Conservation (phyloP, 2,797 vertebrate species). For the Cryptoblepharus egeriae region DNA sequence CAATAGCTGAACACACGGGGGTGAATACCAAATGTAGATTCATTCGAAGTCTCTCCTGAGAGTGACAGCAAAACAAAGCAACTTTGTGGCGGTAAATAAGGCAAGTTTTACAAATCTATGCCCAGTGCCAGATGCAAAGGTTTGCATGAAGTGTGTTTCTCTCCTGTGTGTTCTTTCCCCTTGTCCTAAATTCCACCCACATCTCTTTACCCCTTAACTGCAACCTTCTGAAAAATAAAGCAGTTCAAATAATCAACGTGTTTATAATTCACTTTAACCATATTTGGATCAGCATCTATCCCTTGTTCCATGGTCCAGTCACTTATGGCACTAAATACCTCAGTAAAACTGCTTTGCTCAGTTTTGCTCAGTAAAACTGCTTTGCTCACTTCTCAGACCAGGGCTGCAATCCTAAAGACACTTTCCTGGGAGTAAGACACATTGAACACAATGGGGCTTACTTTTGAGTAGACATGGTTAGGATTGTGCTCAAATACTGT, state of each 20-base stretch:
- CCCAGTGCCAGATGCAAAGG: neutral
- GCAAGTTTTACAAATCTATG: neutral
- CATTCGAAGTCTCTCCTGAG: neutral
- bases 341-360: neutral
- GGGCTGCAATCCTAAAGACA: too few relatives aligned
- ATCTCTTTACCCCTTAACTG: neutral
- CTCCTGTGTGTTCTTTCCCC: constrained; percentile 1
- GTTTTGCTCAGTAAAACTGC: neutral
- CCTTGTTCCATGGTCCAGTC: neutral
- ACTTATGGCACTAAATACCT: neutral
- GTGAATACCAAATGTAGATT: neutral
- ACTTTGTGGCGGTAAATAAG: neutral
- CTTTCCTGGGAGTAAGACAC: too few relatives aligned
- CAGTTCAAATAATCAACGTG: neutral
- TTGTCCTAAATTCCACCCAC: neutral
- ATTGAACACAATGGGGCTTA: too few relatives aligned
- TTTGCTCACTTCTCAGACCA: neutral
- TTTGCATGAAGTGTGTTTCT: constrained; percentile 24
- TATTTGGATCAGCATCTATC: neutral
- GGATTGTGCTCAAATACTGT: too few relatives aligned
- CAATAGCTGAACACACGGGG: neutral
- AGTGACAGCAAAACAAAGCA: neutral
- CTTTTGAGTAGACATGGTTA: too few relatives aligned
- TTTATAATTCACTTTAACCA: constrained; percentile 26
- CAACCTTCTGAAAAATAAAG: neutral